These are phyloP conservation scores for Halichoerus grypus DNA, from an alignment of 2,113 vertebrate genomes.

Conservation along the genomic window DNA sequence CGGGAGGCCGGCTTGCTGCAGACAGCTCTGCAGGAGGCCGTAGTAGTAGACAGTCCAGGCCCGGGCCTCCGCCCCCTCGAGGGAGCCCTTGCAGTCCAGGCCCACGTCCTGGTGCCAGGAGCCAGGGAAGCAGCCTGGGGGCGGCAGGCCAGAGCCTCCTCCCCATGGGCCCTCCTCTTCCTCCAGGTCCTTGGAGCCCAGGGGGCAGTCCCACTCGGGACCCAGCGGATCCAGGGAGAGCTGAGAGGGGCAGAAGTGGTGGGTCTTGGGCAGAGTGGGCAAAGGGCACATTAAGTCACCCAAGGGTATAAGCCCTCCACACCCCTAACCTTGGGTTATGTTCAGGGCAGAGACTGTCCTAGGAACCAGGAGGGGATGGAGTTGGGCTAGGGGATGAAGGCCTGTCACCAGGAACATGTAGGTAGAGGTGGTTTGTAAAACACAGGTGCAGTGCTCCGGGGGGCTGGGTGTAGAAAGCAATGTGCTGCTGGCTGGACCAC, in stretches of 20 bases:
- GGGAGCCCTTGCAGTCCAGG: constrained; percentile 79
- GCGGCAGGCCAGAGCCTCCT: constrained; percentile 59
- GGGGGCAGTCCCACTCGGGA: constrained; percentile 58
- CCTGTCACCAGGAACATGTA: background rate
- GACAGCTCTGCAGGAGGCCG: constrained; percentile 82
- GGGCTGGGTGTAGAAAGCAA: background rate
- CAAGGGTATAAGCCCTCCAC: background rate
- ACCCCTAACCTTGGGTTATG: background rate
- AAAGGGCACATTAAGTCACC: background rate
- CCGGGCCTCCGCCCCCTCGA: constrained; percentile 69
- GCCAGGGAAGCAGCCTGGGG: constrained; percentile 67
- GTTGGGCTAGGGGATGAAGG: background rate
- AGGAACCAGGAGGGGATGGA: background rate
- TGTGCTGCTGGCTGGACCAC: background rate
- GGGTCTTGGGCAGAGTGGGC: background rate
- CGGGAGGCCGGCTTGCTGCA: constrained; percentile 84
- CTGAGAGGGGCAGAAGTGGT: constrained; percentile 62
- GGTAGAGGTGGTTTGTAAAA: background rate
- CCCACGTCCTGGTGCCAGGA: constrained; percentile 78
- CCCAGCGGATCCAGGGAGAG: constrained; percentile 76
- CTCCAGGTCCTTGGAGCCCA: constrained; percentile 77
- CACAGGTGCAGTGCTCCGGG: accelerated
- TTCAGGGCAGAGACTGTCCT: background rate
- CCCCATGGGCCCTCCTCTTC: constrained; percentile 72
- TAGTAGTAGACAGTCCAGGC: constrained; percentile 83